Base-by-base conservation (phyloP, 2,888 invertebrate species). In the Latheticus oryzae region DNA sequence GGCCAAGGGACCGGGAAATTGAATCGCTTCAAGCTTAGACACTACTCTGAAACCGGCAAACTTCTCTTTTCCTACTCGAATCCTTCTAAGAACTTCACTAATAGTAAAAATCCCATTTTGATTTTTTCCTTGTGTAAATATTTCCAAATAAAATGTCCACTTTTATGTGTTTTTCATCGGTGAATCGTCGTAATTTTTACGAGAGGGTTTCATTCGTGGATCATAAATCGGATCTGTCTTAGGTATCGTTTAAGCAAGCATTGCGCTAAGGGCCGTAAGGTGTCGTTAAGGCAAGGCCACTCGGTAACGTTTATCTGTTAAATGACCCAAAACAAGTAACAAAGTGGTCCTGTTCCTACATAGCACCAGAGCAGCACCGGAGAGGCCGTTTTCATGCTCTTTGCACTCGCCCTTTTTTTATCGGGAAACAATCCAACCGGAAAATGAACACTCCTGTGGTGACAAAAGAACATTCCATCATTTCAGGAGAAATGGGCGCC, bases 391-490 rank as follows among this genome's bases (percentile, higher is more conserved):
- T 78, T 79, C 77, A 78, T 74, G 78, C 73, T 76, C 72, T 73
- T 73, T 76, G 76, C 75, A 55, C 71, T 68, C 74, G 72, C 72
- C 71, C 71, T 69, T 70, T 77, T 78, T 79, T 78, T 79, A 78
- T 78, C 78, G 77, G 73, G 68, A 63, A 67, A 66, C 75, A 79
- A 78, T 78, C 78, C 79, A 73, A 78, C 78, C 78, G 79, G 79
- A 79, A 80, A 80, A 80, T 80, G 79, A 80, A 79, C 78, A 70
- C 74, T 79, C 79, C 76, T 77, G 79, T 73, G 79, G 79, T 77
- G 78, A 78, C 78, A 78, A 78, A 76, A 78, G 76, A 77, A 73
- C 79, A 74, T 74, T 80, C 78, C 77, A 78, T 80, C 79, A 80
- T 80, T 80, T 79, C 79, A 79, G 76, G 73, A 69, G 68, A 72